Conservation (phyloP, 2,888 invertebrate species). For the Ceraclea dissimilis region DNA sequence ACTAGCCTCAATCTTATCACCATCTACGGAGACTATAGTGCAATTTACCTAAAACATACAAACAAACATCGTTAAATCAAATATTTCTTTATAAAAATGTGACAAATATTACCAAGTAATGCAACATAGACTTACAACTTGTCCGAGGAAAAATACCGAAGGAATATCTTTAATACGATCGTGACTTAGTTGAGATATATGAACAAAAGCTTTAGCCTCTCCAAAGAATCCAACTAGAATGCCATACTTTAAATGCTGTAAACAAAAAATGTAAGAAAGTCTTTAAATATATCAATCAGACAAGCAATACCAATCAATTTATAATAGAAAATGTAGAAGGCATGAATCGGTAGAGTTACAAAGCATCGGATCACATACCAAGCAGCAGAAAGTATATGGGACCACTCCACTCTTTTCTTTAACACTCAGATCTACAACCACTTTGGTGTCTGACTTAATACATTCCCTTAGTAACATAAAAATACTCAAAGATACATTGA, state of each 20-base stretch:
- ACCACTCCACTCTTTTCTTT: too few relatives aligned
- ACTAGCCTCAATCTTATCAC: constrained; percentile 21
- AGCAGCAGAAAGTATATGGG: too few relatives aligned
- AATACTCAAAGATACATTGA: too few relatives aligned
- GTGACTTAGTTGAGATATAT: constrained; percentile 33
- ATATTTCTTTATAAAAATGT: not conserved
- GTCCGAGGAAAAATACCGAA: constrained; percentile 50
- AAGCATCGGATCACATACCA: too few relatives aligned
- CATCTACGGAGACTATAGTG: constrained; percentile 38
- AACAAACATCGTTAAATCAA: not conserved
- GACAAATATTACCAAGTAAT: too few relatives aligned
- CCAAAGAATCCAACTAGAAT: constrained; percentile 54
- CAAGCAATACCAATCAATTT: too few relatives aligned
- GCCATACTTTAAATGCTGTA: constrained; percentile 38
- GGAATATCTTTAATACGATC: constrained; percentile 33
- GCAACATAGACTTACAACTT: constrained; percentile 47
- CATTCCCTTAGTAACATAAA: too few relatives aligned
- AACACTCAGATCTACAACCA: too few relatives aligned
- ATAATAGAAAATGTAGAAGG: too few relatives aligned
- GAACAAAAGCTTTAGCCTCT: constrained; percentile 47
- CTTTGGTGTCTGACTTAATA: too few relatives aligned
- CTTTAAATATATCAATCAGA: too few relatives aligned
- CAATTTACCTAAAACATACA: constrained; percentile 42
- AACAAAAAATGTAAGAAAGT: constrained; percentile 8
- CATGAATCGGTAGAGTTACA: too few relatives aligned